phyloP scores from a whole-genome alignment of 2,888 invertebrate species.

The Synergus laeviventris region DNA sequence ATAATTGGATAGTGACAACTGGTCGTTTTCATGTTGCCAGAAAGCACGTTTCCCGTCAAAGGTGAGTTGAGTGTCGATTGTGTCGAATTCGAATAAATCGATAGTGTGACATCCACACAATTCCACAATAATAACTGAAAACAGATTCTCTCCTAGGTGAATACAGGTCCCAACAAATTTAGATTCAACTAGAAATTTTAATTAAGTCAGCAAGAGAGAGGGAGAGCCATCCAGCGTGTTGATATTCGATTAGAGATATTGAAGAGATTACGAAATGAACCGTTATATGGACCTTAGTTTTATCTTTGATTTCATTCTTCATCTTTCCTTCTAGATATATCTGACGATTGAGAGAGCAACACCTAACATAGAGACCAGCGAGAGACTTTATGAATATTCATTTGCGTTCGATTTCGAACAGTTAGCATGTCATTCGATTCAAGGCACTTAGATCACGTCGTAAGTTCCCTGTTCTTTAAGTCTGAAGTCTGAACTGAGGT shows the following conservation, averaged over 20 bases:
- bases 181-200: not conserved
- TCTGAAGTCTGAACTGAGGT: not conserved
- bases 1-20: slow-evolving; percentile 53
- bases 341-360: slow-evolving; percentile 7
- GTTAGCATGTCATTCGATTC: slow-evolving; percentile 10
- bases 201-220: too few relatives aligned
- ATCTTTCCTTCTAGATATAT: slow-evolving; percentile 24
- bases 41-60: slow-evolving; percentile 75
- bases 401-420: slow-evolving; percentile 15
- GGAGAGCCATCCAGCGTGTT: too few relatives aligned
- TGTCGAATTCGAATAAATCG: not conserved
- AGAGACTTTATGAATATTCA: slow-evolving; percentile 37
- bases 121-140: too few relatives aligned
- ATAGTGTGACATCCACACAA: not conserved
- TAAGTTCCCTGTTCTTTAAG: slow-evolving; percentile 1
- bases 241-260: not conserved
- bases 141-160: too few relatives aligned
- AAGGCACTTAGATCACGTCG: slow-evolving; percentile 11
- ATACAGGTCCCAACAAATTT: not conserved
- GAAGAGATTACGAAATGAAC: slow-evolving; percentile 15
- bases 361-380: slow-evolving; percentile 9
- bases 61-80: slow-evolving; percentile 60
- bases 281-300: slow-evolving; percentile 17
- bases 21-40: slow-evolving; percentile 73
- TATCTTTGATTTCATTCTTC: slow-evolving; percentile 28